Evolutionary conservation across 2,113 vertebrate species (phyloP).

Genomic region (Callaeas wilsoni): DNA sequence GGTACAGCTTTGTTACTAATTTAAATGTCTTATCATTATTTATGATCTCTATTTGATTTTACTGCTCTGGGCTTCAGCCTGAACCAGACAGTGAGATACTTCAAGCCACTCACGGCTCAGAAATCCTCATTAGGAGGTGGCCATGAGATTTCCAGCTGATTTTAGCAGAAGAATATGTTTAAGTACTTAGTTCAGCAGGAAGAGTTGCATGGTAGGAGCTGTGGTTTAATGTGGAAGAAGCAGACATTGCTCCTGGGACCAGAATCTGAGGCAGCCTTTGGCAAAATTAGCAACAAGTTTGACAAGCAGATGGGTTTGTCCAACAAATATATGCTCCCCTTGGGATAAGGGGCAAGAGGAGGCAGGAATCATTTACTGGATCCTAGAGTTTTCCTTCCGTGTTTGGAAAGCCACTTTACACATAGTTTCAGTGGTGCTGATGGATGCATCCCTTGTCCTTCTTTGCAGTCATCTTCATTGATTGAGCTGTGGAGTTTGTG

Average conservation of each 20-base stretch:
- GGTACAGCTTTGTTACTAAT: background rate
- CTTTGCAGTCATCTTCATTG: background rate
- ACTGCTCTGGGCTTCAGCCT: background rate
- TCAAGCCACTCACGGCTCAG: background rate
- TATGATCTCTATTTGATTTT: background rate
- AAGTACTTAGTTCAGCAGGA: background rate
- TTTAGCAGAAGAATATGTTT: background rate
- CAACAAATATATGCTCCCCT: background rate
- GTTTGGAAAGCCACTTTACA: background rate
- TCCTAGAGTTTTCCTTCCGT: background rate
- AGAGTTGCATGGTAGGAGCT: accelerated
- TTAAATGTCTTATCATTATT: background rate
- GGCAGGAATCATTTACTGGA: background rate
- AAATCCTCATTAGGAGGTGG: background rate
- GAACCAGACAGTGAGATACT: background rate
- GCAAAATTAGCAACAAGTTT: background rate
- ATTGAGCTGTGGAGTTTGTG: background rate
- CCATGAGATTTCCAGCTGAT: background rate
- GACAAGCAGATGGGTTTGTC: background rate
- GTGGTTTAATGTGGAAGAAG: background rate
- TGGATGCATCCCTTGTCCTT: background rate
- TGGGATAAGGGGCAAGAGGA: background rate
- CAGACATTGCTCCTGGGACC: background rate
- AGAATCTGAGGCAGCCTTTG: background rate
- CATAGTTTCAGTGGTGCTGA: background rate